Conservation (phyloP, 1,140 invertebrate genomes). For the Cherax quadricarinatus region DNA sequence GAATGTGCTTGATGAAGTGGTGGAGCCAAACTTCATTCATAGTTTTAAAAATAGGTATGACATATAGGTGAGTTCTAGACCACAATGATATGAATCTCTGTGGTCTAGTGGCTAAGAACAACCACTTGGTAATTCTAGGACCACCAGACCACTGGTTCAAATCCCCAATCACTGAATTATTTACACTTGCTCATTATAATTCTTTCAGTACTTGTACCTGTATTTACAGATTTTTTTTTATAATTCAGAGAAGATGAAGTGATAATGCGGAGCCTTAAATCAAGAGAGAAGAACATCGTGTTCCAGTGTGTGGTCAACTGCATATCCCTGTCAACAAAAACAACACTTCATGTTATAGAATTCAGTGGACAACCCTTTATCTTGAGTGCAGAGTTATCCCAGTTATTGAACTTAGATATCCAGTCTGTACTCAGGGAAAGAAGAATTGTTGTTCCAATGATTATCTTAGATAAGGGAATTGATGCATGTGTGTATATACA, state of each 20-base stretch:
- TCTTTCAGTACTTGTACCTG: too few relatives aligned
- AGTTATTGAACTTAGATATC: background rate
- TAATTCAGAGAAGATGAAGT: background rate
- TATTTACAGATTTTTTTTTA: background rate
- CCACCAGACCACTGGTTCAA: too few relatives aligned
- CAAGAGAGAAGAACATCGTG: background rate
- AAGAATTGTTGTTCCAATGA: background rate
- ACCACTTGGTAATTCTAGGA: too few relatives aligned
- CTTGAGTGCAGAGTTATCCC: background rate
- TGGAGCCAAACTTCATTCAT: too few relatives aligned
- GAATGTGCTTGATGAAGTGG: too few relatives aligned
- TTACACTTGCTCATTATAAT: too few relatives aligned
- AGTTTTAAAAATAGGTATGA: too few relatives aligned
- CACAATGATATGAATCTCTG: too few relatives aligned
- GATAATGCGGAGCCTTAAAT: background rate
- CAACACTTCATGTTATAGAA: background rate
- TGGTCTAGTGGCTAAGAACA: too few relatives aligned
- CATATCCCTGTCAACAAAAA: background rate
- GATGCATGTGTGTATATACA: background rate
- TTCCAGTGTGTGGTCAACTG: background rate
- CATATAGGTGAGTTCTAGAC: too few relatives aligned
- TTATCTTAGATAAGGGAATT: background rate
- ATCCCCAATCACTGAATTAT: too few relatives aligned
- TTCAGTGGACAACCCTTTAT: background rate
- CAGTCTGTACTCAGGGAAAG: background rate